Conservation (phyloP, 2,888 invertebrate species). For the Calameuta pallipes region DNA sequence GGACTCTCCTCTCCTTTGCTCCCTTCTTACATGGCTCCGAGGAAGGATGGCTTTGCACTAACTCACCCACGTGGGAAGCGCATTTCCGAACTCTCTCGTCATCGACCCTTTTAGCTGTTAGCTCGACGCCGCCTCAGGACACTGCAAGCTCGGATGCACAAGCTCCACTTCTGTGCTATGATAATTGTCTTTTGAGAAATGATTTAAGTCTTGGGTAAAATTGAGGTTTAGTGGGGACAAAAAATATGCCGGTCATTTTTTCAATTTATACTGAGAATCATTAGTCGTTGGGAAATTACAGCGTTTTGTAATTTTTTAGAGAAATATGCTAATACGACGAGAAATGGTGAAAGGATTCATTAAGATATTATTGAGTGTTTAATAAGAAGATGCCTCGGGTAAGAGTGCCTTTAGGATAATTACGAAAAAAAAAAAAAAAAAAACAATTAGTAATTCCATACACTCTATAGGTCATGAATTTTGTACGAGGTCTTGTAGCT, state of each 20-base stretch:
- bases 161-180: conserved; percentile 23
- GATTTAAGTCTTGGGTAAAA: background rate
- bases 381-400: background rate
- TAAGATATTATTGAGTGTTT: background rate
- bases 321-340: background rate
- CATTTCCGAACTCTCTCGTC: conserved; percentile 64
- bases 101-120: conserved; percentile 60
- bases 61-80: conserved; percentile 57
- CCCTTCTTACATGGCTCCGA: conserved; percentile 21
- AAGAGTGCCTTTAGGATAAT: background rate
- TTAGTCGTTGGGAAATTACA: background rate
- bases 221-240: background rate
- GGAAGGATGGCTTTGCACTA: conserved; percentile 54
- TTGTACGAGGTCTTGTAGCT: no score
- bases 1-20: conserved; percentile 19
- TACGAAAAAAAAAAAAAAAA: background rate
- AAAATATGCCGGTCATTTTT: background rate
- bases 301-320: background rate
- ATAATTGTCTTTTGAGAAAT: background rate
- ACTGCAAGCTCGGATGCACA: conserved; percentile 35
- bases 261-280: background rate
- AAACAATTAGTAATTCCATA: background rate
- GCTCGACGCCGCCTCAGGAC: conserved; percentile 15
- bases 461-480: background rate
- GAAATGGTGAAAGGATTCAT: background rate